phyloP scores from a whole-genome alignment of 2,113 vertebrate genomes.

The Antidorcas marsupialis region DNA sequence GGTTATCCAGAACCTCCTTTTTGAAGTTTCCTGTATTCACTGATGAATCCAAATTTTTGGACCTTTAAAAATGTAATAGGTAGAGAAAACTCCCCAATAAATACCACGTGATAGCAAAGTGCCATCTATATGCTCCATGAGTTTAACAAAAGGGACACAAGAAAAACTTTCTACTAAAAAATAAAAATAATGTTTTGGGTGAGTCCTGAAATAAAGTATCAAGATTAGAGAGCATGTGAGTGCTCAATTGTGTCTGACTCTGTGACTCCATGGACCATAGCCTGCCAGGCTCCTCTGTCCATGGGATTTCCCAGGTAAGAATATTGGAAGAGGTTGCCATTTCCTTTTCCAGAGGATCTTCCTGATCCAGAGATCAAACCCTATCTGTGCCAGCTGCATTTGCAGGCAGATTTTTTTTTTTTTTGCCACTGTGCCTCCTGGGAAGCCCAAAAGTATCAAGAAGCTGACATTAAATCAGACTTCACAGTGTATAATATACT shows the following conservation, averaged over 20 bases:
- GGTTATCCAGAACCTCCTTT: neutral
- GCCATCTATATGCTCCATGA: neutral
- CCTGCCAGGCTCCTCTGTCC: neutral
- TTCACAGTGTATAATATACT: neutral
- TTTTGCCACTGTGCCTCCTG: neutral
- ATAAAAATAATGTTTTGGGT: neutral
- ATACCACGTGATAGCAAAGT: neutral
- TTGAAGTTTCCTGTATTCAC: neutral
- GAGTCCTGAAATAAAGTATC: neutral
- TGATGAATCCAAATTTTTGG: neutral
- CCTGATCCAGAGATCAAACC: neutral
- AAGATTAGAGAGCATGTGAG: accelerated
- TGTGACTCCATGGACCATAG: neutral
- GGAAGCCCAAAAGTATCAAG: neutral
- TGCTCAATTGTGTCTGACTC: neutral
- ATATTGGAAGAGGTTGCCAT: neutral
- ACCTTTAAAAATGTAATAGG: neutral
- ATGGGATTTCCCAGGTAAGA: neutral
- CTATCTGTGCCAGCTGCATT: neutral
- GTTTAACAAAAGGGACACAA: neutral
- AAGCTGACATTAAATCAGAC: neutral
- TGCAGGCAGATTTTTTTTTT: neutral
- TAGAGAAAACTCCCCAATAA: neutral
- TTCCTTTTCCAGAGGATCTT: neutral
- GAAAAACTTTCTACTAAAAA: neutral